Base-by-base conservation (phyloP, 1,140 invertebrate species). In the Pissodes strobi region DNA sequence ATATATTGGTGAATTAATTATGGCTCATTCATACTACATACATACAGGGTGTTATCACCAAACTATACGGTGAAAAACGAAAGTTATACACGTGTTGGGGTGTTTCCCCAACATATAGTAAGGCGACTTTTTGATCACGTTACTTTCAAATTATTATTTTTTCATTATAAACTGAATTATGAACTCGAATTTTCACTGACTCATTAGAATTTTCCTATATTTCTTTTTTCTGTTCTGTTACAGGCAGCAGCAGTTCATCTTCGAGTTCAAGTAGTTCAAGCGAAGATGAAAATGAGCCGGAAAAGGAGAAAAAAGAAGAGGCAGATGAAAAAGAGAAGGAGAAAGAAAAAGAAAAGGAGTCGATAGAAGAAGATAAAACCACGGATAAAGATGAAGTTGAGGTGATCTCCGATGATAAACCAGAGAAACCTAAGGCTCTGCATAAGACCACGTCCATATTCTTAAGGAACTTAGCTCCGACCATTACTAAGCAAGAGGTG, bases 371-470 rank as follows among this genome's bases (percentile, higher is more conserved):
- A 21, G 79, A 83, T 3, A 53, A 70, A 65, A 72, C 68, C 56
- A 74, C 66, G 61, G 78, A 79, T 34, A 45, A 68, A 30, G 69
- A 73, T 17, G 78, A 80, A 68, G 66, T 57, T 70, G 72, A 79
- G 41, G 56, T 58, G 8, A 64, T 63, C 4, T 66, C 67, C 12
- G 81, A 71, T 74, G 85, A 81, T 69, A 85, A 85, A 70, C 83
- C 84, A 25, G 87, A 90, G 74, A 83, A 85, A 2, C 84, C 85
- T 0, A 82, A 87, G 58, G 87, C 87, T 18, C 78, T 92, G 17
- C 97, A 99, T 76, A 94, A 94, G 78, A 99, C 97, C 2, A 92
- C 92, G 15, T 98, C 96, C 0, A 98, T 99, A 64, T 99, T 99
- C 74, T 83, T 99, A 12, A 83, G 97, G 22, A 98, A 98, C 80